Base-by-base conservation (phyloP, 92 coral and sea anemone species). In the Muricea muricata region DNA sequence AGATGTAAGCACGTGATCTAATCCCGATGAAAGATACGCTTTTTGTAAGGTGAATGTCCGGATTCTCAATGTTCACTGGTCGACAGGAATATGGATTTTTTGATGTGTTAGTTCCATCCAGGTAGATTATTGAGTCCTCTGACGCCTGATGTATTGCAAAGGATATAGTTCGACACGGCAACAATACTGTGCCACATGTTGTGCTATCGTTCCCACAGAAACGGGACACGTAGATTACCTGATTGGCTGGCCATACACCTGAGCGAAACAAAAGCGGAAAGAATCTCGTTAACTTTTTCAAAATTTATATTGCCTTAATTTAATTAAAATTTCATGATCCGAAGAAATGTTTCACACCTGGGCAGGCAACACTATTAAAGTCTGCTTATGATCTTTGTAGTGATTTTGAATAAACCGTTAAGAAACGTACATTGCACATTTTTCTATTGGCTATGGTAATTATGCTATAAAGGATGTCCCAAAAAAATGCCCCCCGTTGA, bases 71-170 rank as follows among this genome's bases (percentile, higher is more conserved):
- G 45, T 57, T 20, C n/a, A 45, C 25, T 18, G 78, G 58, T 66
- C 21, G 28, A 35, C 86, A 81, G 78, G 35, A 30, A 35, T 65
- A 81, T n/a, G 86, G 86, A 23, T 67, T 41, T 61, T 60, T 56
- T 21, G 67, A 28, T 25, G 86, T 81, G 24, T 14, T 79, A 18
- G 86, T 67, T 10, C 86, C 86, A 52, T 81, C 86, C 20, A 81
- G 77, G 42, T 66, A 42, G 37, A 81, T 68, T 1, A 52, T 33
- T 28, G 58, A 55, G 15, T 23, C 75, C 24, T 12, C 41, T 28
- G 58, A 6, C 42, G 41, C 75, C 25, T 57, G 56, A 40, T 61
- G 24, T 18, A 80, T 74, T 7, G 58, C 85, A 37, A 40, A 31
- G 29, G 85, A 80, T 26, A 80, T 80, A 2, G 56, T 63, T 28